Evolutionary conservation across 1,140 invertebrate genomes (phyloP), one percentile per base, ranked within the genome.

Genomic region (Subanguina moxae): DNA sequence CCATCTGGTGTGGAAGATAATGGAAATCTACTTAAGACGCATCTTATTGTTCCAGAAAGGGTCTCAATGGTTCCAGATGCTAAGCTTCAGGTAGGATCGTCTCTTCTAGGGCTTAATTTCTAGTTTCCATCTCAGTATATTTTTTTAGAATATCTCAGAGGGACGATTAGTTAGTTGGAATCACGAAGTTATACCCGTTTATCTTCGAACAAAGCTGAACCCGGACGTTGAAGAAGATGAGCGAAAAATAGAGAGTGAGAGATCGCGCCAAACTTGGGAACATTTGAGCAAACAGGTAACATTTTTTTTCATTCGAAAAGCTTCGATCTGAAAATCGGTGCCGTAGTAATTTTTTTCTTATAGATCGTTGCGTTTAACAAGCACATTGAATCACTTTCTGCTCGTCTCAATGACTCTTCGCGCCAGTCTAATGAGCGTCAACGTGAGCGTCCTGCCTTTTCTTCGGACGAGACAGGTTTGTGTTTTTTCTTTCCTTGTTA

Each of bases 171-270:
- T 27, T 3, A 62, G 38, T 25, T 71, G 63, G 23, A 62, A 63
- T 38, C 69, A 71, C 38, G 62, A 71, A 42, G 28, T 71, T 43
- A 61, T 71, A 13, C 69, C 65, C n/a, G 30, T 57, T 48, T 72
- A 59, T 13, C 30, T 71, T 30, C 27, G 69, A 19, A 71, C 69
- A 27, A 71, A 71, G 56, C 57, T 71, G 17, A 63, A 52, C 5
- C 69, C 69, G 19, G 69, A 70, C 1, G 67, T 71, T 9, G 69
- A 71, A 46, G 69, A 71, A 25, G 69, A 71, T 25, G 69, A 71
- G 30, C 17, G 19, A 9, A 71, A 57, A n/a, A 62, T 70, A 1
- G 65, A 64, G 11, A 68, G 42, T 5, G 57, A 68, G 23, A 21
- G 62, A 11, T 23, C n/a, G 17, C 43, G 32, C 17, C 57, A 38